Conservation (phyloP, 2,888 invertebrate species). For the Caenorhabditis zanzibari region DNA sequence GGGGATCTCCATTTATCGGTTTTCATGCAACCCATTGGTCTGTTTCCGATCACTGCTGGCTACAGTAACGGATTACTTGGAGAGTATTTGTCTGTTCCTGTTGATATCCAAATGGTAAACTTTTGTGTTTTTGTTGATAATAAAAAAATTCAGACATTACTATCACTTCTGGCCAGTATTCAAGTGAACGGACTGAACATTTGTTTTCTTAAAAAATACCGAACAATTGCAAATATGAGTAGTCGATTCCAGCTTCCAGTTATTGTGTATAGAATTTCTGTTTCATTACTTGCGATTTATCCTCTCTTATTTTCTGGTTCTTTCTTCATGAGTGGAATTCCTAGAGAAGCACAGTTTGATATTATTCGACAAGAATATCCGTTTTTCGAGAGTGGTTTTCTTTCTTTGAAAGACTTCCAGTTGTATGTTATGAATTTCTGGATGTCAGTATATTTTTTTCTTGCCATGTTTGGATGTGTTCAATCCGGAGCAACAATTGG, state of each 20-base stretch:
- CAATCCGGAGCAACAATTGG: constrained; percentile 45
- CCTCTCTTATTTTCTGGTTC: constrained; percentile 34
- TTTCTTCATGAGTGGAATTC: constrained; percentile 36
- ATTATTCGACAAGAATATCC: constrained; percentile 28
- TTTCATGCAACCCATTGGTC: constrained; percentile 35
- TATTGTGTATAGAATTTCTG: constrained; percentile 14
- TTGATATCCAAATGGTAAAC: constrained; percentile 38
- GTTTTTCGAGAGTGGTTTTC: constrained; percentile 10
- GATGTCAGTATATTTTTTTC: constrained; percentile 44
- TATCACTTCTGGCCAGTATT: constrained; percentile 33
- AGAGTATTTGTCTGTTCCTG: constrained; percentile 18
- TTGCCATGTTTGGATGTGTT: constrained; percentile 48
- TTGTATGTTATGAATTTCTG: constrained; percentile 45
- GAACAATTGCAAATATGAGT: constrained; percentile 28
- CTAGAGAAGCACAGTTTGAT: constrained; percentile 13
- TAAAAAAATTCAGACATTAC: constrained; percentile 6
- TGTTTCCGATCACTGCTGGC: constrained; percentile 18
- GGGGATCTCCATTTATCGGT: constrained; percentile 32
- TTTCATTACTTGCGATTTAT: neutral
- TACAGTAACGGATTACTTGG: constrained; percentile 23
- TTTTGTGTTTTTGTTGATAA: too few relatives aligned
- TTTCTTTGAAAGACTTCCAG: constrained; percentile 33
- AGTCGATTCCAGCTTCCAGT: constrained; percentile 1
- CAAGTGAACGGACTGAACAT: constrained; percentile 38
- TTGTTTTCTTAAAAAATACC: constrained; percentile 45